Base-by-base conservation (phyloP, 2,113 vertebrate genomes). In the Sterna hirundo region DNA sequence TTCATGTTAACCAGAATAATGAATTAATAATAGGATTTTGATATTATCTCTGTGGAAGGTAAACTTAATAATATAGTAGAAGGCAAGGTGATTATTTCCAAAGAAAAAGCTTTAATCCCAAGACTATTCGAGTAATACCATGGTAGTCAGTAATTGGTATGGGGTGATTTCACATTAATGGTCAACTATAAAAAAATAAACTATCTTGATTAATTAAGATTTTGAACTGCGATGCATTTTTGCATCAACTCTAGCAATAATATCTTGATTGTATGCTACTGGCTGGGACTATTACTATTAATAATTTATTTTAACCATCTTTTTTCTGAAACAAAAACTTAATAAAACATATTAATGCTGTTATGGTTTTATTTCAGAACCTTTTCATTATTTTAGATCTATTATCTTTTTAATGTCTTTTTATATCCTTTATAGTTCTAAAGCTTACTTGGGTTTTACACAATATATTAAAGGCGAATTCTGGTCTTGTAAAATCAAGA, bases 81-180 rank as follows among this genome's bases (percentile, higher is more conserved):
- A 85, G 23, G 38, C 29, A 62, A 62, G 20, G 9, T 44, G 15
- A 29, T 66, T 77, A n/a, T 85, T 90, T 85, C 49, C 65, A 55
- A 44, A 34, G 22, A 14, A 57, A 51, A 54, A 49, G 8, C 1
- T 70, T 70, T 21, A 8, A 22, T 57, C 47, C 38, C 3, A 3
- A 71, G 9, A 49, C 5, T 46, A 13, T 75, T 88, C 11, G 44
- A 18, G 11, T 55, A 60, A 36, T 69, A 38, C 5, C 16, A 29
- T 1, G 5, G 16, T 29, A 34, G 7, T 65, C 40, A 65, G 15
- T 42, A 62, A 75, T 40, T 0, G 0, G 3, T 58, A 15, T 34
- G 7, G 47, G 10, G 13, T 69, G 14, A 46, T 58, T 94, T 87
- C 44, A 36, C 23, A 10, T 15, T 38, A 92, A 66, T 25, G 4